Conservation (phyloP, 2,888 invertebrate genomes). For the Neria commutata region DNA sequence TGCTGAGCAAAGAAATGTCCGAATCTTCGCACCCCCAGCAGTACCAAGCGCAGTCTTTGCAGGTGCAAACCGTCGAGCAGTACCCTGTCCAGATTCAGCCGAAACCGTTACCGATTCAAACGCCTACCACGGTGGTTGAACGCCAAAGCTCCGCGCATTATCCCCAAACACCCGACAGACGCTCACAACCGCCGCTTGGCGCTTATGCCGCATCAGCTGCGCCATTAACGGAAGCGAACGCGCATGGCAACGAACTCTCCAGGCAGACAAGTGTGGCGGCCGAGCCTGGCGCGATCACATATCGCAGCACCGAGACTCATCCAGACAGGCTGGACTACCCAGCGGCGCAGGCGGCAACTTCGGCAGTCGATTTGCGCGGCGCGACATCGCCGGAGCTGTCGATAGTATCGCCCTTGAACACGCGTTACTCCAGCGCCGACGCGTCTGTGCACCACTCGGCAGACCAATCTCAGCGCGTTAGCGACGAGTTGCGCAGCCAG, state of each 20-base stretch:
- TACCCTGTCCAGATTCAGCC: constrained; percentile 40
- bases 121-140: constrained; percentile 35
- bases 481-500: constrained; percentile 66
- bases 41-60: constrained; percentile 18
- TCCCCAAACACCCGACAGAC: too few relatives aligned
- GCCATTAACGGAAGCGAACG: constrained; percentile 21
- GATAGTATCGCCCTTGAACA: constrained; percentile 48
- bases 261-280: not conserved
- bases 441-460: constrained; percentile 33
- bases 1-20: too few relatives aligned
- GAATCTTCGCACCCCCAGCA: too few relatives aligned
- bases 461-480: constrained; percentile 42
- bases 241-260: constrained; percentile 4
- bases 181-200: constrained; percentile 40
- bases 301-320: constrained; percentile 52
- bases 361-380: constrained; percentile 30
- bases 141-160: constrained; percentile 36
- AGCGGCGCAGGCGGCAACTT: constrained; percentile 29
- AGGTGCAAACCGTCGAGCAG: constrained; percentile 14
- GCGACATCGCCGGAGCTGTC: constrained; percentile 41
- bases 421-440: constrained; percentile 49
- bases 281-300: constrained; percentile 37
- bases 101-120: constrained; percentile 39
- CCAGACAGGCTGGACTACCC: constrained; percentile 55
- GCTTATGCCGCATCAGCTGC: constrained; percentile 32